Evolutionary conservation across 2,113 vertebrate species (phyloP).

Genomic region (Semicossyphus pulcher): DNA sequence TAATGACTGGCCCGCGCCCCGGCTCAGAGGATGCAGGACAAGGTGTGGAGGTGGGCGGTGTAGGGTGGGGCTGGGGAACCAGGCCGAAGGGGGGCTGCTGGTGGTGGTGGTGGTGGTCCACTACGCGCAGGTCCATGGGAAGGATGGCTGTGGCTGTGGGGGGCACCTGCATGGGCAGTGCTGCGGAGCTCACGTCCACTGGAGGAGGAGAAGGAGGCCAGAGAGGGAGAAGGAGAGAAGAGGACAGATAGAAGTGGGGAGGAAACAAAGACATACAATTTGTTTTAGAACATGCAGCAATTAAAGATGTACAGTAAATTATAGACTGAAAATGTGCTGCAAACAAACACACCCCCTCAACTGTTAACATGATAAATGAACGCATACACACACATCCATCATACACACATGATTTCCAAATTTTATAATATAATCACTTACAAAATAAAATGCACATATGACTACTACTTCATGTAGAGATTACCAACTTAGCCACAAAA

Average conservation of each 20-base stretch:
- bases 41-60: constrained; percentile 42
- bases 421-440: no score
- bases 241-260: not conserved
- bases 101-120: constrained; percentile 86
- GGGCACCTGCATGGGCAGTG: constrained; percentile 92
- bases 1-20: constrained; percentile 70
- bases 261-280: not conserved
- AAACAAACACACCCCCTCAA: not conserved
- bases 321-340: no score
- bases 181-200: constrained; percentile 92
- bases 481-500: not conserved
- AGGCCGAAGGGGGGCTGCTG: constrained; percentile 84
- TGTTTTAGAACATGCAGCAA: not conserved
- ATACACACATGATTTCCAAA: no score
- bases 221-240: not conserved
- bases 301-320: no score
- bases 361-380: not conserved
- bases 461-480: no score
- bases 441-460: no score
- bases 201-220: not conserved
- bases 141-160: constrained; percentile 87
- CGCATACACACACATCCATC: not conserved
- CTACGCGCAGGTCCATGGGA: constrained; percentile 95
- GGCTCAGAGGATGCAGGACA: constrained; percentile 48
- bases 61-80: constrained; percentile 75